Evolutionary conservation across 2,888 invertebrate species (phyloP), one percentile per base, ranked within the genome.

Genomic region (Argynnis bischoffii): DNA sequence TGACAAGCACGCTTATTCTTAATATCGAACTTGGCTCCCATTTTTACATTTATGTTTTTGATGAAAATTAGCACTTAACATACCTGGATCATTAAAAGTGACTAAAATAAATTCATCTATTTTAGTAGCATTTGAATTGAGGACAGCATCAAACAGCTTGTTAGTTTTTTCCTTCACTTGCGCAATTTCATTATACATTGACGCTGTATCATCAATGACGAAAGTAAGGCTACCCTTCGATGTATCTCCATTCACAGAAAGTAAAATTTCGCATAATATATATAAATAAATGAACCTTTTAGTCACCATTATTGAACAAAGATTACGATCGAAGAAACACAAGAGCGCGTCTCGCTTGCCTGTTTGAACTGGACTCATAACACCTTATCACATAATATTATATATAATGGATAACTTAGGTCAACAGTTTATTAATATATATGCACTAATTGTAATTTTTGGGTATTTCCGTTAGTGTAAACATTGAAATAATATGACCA

Each of bases 51-150:
- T 18, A 18, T 18, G 18, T 18, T 18, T 18, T 18, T 18, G 18
- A 18, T 5, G 13, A 55, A 35, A 15, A 55, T 18, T 18, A 18
- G 2, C 18, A 18, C 51, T 8, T n/a, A 6, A 80, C 84, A 81
- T 73, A 89, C 89, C 72, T 6, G 88, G 86, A 72, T 90, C 88
- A 67, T 87, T 87, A 65, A 89, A 89, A 0, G 88, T 88, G 1
- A 89, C 81, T 51, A 90, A 66, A 66, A 89, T 64, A 68, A 87
- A 87, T 60, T 89, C 83, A 56, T 86, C 83, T 55, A 90, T 84
- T 41, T 81, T 80, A 1, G 87, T 85, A 6, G 71, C 54, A 2
- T 82, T 81, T 0, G 82, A 80, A 8, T 75, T 75, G 13, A 81
- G 50, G 2, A 88, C 84, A 0, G 83, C 81, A 63, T 89, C 81